These are phyloP conservation scores for Holothuria scabra DNA, from an alignment of 53 echinoderm and acorn worm genomes.

Conservation along the genomic window DNA sequence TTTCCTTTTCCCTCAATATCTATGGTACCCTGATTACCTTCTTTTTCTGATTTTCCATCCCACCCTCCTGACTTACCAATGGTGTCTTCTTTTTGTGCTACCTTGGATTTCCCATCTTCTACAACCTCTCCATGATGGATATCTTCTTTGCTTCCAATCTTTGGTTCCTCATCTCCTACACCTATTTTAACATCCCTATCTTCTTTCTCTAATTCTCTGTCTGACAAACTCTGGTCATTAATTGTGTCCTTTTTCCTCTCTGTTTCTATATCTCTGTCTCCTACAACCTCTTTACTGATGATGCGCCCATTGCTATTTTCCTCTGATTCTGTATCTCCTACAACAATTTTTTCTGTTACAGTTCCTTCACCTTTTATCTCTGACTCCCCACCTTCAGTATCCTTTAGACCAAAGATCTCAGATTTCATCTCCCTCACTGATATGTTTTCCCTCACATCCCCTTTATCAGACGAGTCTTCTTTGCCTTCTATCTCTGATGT, in stretches of 20 bases:
- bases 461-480: not conserved
- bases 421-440: not conserved
- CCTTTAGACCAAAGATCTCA: not conserved
- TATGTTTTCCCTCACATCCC: not conserved
- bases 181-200: not conserved
- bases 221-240: not conserved
- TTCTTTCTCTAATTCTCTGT: not conserved
- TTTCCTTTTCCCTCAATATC: not conserved
- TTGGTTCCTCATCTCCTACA: not conserved
- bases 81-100: not conserved
- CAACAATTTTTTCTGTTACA: not conserved
- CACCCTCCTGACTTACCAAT: not conserved
- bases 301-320: not conserved
- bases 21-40: not conserved
- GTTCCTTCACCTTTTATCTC: not conserved
- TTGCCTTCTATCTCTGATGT: not conserved
- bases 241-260: not conserved
- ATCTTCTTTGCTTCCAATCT: not conserved
- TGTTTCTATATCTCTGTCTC: not conserved
- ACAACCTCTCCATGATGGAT: not conserved
- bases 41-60: not conserved
- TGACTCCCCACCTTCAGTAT: not conserved
- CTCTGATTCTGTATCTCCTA: conserved; percentile 1
- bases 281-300: not conserved
- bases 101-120: not conserved